A percentile compares a stretch with the other conserved stretches of the same genome.
Conservation (phyloP, 2,888 invertebrate species). For the Nomada hirtipes region DNA sequence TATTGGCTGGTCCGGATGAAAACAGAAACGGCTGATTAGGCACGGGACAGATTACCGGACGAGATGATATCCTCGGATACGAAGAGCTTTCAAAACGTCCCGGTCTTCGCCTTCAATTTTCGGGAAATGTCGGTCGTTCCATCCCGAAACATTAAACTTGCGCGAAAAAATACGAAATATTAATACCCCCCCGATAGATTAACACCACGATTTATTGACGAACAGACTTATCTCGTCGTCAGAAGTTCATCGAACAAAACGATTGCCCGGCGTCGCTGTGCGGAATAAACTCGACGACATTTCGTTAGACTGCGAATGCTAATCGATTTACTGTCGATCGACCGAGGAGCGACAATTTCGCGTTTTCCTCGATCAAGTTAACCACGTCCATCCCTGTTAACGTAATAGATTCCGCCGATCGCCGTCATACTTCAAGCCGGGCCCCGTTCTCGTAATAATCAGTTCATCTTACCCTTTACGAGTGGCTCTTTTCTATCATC, state of each 20-base stretch:
- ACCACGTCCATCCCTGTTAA: slow-evolving; percentile 33
- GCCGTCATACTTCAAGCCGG: slow-evolving; percentile 39
- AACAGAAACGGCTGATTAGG: slow-evolving; percentile 46
- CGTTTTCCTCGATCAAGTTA: slow-evolving; percentile 62
- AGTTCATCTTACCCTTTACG: slow-evolving; percentile 49
- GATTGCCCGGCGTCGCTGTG: slow-evolving; percentile 61
- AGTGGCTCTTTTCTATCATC: slow-evolving; percentile 49
- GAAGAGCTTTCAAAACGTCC: background rate
- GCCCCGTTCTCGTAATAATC: slow-evolving; percentile 52
- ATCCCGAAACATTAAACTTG: background rate
- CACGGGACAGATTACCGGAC: slow-evolving; percentile 21
- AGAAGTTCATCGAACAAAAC: slow-evolving; percentile 31
- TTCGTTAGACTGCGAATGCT: slow-evolving; percentile 59
- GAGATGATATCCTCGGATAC: slow-evolving; percentile 19
- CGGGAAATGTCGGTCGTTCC: background rate
- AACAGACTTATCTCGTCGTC: background rate
- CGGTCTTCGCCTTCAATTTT: background rate
- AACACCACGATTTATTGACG: background rate
- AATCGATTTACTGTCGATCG: slow-evolving; percentile 72
- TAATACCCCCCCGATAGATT: too few relatives aligned
- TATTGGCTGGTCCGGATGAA: slow-evolving; percentile 40
- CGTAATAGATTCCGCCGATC: slow-evolving; percentile 32
- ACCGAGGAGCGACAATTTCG: slow-evolving; percentile 76
- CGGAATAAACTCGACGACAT: slow-evolving; percentile 58
- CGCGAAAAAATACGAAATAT: too few relatives aligned